Conservation (phyloP, 1,140 invertebrate species). For the Heliconius himera region DNA sequence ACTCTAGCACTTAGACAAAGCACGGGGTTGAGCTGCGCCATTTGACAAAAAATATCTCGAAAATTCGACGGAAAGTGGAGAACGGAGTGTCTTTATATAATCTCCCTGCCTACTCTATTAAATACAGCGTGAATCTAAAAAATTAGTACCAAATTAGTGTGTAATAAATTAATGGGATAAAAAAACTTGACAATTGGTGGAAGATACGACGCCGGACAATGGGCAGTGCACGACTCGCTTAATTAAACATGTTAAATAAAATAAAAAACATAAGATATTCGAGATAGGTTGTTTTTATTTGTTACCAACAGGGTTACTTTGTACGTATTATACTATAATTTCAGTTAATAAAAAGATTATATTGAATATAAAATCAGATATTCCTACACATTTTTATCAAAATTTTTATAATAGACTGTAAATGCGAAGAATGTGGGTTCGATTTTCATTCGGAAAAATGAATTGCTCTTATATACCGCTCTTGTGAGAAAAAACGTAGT, state of each 20-base stretch:
- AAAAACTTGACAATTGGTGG: conserved; percentile 67
- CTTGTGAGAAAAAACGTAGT: no score
- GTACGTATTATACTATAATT: neutral
- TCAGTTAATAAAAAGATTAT: no score
- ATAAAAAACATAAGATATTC: conserved; percentile 54
- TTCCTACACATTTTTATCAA: no score
- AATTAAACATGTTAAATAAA: conserved; percentile 79
- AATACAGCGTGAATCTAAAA: conserved; percentile 28
- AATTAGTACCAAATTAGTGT: conserved; percentile 40
- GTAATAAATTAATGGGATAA: conserved; percentile 69
- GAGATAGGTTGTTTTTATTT: conserved; percentile 54
- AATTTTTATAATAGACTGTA: neutral
- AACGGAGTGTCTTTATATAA: no score
- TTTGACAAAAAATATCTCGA: conserved; percentile 26
- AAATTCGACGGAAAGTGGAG: neutral
- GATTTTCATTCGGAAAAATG: neutral
- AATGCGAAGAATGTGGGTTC: neutral
- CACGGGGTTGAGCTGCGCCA: no score
- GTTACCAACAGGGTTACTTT: neutral
- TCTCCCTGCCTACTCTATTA: neutral
- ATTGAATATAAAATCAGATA: no score
- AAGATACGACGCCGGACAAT: conserved; percentile 77
- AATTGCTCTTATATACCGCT: no score
- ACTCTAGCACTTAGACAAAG: no score
- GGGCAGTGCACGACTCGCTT: conserved; percentile 75